Conservation (phyloP, 2,113 vertebrate genomes). For the Microtus ochrogaster region DNA sequence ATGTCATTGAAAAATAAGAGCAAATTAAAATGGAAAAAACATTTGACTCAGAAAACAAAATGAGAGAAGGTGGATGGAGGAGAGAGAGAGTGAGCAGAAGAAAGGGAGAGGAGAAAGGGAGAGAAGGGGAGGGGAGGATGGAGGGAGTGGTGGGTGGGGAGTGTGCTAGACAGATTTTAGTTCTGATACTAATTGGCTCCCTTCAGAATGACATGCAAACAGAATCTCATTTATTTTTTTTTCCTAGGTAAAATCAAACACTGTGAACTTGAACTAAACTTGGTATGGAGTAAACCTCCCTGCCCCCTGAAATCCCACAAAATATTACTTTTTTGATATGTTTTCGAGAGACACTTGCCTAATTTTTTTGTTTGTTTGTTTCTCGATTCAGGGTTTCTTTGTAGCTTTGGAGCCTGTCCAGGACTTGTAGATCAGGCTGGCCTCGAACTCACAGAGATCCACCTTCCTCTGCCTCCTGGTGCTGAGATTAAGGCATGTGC, state of each 20-base stretch:
- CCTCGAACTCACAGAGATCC: too few species aligned
- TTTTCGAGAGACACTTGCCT: neutral
- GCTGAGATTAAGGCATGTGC: too few species aligned
- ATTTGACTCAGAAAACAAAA: neutral
- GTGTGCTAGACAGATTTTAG: neutral
- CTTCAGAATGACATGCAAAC: neutral
- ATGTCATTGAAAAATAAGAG: neutral
- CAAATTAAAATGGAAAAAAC: neutral
- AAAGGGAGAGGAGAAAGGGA: too few species aligned
- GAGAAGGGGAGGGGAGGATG: fast-evolving
- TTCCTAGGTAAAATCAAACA: neutral
- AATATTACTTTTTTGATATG: neutral
- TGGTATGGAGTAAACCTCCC: neutral
- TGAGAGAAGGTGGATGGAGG: neutral
- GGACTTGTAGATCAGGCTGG: too few species aligned
- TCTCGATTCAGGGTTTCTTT: too few species aligned
- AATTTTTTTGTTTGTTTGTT: too few species aligned
- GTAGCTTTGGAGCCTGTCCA: too few species aligned
- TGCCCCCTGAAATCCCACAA: neutral
- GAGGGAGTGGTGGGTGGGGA: neutral
- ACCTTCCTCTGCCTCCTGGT: too few species aligned
- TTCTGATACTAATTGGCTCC: neutral
- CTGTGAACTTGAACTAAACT: neutral
- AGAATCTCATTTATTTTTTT: neutral
- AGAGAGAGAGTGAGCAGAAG: neutral